Conservation (phyloP, 2,797 vertebrate genomes). For the Coilia nasus region DNA sequence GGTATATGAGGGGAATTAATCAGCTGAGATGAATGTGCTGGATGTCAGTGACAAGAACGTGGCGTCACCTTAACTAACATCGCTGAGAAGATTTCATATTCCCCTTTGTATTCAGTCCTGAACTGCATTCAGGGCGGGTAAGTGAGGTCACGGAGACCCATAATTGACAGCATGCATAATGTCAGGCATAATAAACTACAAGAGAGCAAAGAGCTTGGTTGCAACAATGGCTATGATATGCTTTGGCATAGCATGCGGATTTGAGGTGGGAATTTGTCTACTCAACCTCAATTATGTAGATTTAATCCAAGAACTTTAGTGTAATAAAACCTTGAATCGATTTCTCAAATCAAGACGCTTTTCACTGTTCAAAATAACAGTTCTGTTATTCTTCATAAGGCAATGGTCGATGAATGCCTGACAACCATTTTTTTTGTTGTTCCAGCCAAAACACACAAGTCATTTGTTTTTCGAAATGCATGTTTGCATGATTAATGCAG, state of each 20-base stretch:
- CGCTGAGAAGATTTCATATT: conserved; percentile 43
- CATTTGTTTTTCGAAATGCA: conserved; percentile 61
- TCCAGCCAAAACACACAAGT: conserved; percentile 58
- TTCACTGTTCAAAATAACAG: neutral
- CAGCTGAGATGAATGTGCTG: conserved; percentile 35
- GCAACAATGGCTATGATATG: neutral
- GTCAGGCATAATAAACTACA: conserved; percentile 54
- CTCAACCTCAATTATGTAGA: neutral
- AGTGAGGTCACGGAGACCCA: conserved; percentile 56
- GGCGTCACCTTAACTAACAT: conserved; percentile 47
- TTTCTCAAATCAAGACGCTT: conserved; percentile 6
- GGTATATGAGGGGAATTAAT: neutral
- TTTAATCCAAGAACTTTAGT: neutral
- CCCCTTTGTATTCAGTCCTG: conserved; percentile 56
- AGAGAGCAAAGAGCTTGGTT: conserved; percentile 3
- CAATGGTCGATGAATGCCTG: conserved; percentile 40
- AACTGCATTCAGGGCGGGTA: conserved; percentile 58
- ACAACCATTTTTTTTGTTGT: conserved; percentile 53
- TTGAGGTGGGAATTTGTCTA: neutral
- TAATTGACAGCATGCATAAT: conserved; percentile 61
- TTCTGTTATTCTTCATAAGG: neutral
- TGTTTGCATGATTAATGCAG: conserved; percentile 64
- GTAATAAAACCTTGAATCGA: conserved; percentile 1
- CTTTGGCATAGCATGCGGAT: neutral
- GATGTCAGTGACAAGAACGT: conserved; percentile 48